Conservation (phyloP, 2,113 vertebrate species). For the Lipophrys pholis region DNA sequence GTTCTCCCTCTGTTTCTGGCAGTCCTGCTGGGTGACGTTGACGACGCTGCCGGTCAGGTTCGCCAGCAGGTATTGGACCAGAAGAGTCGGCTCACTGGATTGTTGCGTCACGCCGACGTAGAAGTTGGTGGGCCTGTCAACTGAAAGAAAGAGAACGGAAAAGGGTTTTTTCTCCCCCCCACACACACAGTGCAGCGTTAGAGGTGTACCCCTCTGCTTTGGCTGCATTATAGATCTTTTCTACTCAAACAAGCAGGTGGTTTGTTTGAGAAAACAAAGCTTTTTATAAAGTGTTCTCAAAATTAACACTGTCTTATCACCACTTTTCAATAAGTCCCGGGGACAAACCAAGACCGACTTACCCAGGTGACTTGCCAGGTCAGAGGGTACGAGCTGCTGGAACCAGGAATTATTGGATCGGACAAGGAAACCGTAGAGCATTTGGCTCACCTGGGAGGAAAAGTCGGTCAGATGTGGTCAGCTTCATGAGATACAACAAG, state of each 20-base stretch:
- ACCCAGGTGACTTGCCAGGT: constrained; percentile 82
- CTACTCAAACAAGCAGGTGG: too few relatives aligned
- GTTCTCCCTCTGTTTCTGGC: constrained; percentile 79
- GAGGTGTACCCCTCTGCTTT: background rate
- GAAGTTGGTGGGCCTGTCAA: constrained; percentile 83
- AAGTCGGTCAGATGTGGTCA: background rate
- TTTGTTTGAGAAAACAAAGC: too few relatives aligned
- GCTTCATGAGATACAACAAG: background rate
- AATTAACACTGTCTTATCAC: too few relatives aligned
- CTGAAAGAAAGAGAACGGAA: constrained; percentile 68
- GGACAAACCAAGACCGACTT: constrained; percentile 54
- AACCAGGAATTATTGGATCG: constrained; percentile 94
- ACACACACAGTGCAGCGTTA: too few relatives aligned
- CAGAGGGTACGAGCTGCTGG: constrained; percentile 85
- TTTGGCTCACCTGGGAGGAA: constrained; percentile 84
- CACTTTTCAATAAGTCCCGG: background rate
- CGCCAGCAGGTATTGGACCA: constrained; percentile 89
- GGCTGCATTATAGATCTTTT: background rate
- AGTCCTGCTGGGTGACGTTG: constrained; percentile 87
- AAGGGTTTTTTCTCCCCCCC: background rate
- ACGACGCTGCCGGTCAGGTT: constrained; percentile 87
- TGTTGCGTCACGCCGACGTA: constrained; percentile 85
- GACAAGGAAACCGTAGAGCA: constrained; percentile 92
- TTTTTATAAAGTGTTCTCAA: too few relatives aligned
- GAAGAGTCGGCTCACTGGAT: constrained; percentile 70